Evolutionary conservation across 1,140 invertebrate species (phyloP), one percentile per base, ranked within the genome.

Genomic region (Drosophila busckii): DNA sequence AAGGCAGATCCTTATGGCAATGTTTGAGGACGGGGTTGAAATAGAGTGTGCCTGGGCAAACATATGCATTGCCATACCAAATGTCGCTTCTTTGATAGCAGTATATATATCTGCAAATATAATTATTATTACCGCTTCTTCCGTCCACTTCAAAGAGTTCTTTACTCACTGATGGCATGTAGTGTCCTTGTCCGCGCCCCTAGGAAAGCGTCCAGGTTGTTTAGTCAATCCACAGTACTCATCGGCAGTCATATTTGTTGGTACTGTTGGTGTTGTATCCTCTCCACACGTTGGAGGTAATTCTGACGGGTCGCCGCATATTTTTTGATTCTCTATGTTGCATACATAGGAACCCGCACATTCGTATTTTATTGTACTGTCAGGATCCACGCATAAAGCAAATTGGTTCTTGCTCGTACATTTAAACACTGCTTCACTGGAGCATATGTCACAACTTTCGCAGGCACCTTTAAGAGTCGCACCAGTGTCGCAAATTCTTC

Each of bases 151-250:
- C n/a, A 13, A 2, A 0, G 0, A 5, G 1, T 7, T 2, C 2
- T 6, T 2, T 1, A 0, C 4, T 68, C 8, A 75, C 70, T 69
- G 64, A 15, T 9, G 45, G 48, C 70, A 75, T 1, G 59, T 64
- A 17, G 46, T 75, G 5, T 28, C 9, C 2, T 25, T 13, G 6
- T 7, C 2, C 0, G n/a, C 13, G 9, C 70, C 70, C 9, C 69
- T 64, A n/a, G 70, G 70, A 69, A 54, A 75, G 13, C 53, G 41
- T 31, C 70, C 70, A 0, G 13, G 3, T 26, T 35, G 4, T n/a
- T 46, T 15, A 0, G 59, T 2, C 0, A n/a, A 2, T 8, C 28
- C 19, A 6, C 70, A 75, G 19, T 52, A 75, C 7, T 29, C 52
- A 9, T 15, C 46, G n/a, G n/a, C 28, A 70, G 29, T n/a, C n/a